Evolutionary conservation across 2,113 vertebrate species (phyloP).

Genomic region (Dasypus novemcinctus): DNA sequence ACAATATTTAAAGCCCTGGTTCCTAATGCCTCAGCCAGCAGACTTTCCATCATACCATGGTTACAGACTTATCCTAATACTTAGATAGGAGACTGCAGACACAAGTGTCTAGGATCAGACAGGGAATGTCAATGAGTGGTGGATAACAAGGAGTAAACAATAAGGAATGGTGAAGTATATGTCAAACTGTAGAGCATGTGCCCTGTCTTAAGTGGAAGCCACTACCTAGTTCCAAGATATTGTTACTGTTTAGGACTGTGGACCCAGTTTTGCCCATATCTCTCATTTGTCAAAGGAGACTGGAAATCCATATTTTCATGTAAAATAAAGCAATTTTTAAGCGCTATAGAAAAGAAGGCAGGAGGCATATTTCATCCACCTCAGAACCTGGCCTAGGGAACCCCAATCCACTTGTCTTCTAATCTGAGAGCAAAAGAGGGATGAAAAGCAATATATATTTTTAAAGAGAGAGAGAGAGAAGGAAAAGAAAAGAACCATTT

Average conservation of each 20-base stretch:
- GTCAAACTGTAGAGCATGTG: not conserved
- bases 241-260: not conserved
- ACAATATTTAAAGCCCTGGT: not conserved
- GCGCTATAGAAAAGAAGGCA: not conserved
- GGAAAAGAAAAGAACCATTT: not conserved
- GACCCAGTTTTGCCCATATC: not conserved
- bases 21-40: not conserved
- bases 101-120: not conserved
- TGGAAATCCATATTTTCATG: not conserved
- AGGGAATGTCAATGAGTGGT: not conserved
- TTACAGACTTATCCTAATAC: not conserved
- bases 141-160: not conserved
- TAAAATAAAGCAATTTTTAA: not conserved
- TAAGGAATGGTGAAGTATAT: not conserved
- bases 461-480: not conserved
- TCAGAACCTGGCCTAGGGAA: not conserved
- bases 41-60: not conserved
- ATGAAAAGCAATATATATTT: no score
- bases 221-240: not conserved
- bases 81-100: not conserved
- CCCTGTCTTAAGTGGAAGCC: not conserved
- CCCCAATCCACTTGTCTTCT: not conserved
- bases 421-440: not conserved
- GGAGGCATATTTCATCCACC: not conserved
- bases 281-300: not conserved